phyloP scores from a whole-genome alignment of 1,140 invertebrate species.

The Heliothis subflexa region DNA sequence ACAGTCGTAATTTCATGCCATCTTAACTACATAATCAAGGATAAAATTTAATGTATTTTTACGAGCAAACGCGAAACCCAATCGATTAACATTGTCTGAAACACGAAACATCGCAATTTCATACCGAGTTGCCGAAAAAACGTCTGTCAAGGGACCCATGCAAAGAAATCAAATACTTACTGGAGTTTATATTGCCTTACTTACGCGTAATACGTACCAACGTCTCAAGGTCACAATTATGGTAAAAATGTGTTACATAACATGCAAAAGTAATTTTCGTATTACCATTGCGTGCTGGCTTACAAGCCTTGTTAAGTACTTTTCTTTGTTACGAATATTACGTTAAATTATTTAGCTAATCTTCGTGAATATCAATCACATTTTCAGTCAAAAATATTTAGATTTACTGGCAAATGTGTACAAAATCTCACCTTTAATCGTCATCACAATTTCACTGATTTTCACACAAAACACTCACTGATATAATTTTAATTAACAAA shows the following conservation, averaged over 20 bases:
- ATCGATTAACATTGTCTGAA: slow-evolving; percentile 27
- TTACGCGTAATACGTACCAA: slow-evolving; percentile 44
- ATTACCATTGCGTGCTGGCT: background rate
- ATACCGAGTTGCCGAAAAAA: slow-evolving; percentile 24
- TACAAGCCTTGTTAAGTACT: slow-evolving; percentile 16
- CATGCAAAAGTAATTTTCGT: slow-evolving; percentile 18
- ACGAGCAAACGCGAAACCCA: slow-evolving; percentile 29
- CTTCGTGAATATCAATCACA: background rate
- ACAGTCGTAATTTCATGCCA: background rate
- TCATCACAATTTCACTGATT: slow-evolving; percentile 72
- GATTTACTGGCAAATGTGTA: background rate
- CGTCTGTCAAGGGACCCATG: slow-evolving; percentile 33
- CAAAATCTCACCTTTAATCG: slow-evolving; percentile 82
- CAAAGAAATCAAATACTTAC: slow-evolving; percentile 45
- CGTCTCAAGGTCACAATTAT: slow-evolving; percentile 48
- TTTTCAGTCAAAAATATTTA: background rate
- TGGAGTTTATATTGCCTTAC: slow-evolving; percentile 36
- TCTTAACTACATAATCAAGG: slow-evolving; percentile 16
- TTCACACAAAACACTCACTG: slow-evolving; percentile 52
- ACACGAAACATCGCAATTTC: slow-evolving; percentile 36
- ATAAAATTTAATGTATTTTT: slow-evolving; percentile 15
- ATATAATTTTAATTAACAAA: slow-evolving; percentile 35
- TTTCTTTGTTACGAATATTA: background rate
- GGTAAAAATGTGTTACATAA: slow-evolving; percentile 54
- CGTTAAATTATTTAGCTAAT: background rate